phyloP scores from a whole-genome alignment of 2,888 invertebrate species.

The Chouioia cunea region DNA sequence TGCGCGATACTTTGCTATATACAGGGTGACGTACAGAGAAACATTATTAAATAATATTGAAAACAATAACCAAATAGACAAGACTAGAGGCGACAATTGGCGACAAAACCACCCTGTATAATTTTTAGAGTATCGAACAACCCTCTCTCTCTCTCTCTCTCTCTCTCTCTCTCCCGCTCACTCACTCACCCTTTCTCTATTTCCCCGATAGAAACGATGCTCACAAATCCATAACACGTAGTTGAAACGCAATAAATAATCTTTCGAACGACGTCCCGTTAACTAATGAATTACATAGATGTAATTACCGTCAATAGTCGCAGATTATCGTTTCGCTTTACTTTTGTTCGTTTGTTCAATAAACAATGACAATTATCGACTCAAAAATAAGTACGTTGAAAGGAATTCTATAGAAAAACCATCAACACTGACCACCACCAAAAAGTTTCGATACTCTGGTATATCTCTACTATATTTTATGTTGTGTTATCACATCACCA shows the following conservation, averaged over 20 bases:
- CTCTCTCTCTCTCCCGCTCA: too few species aligned
- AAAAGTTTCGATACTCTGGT: not conserved
- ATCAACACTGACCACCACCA: slow-evolving; percentile 53
- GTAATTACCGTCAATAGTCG: slow-evolving; percentile 21
- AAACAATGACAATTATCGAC: slow-evolving; percentile 3
- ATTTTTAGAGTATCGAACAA: not conserved
- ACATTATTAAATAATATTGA: not conserved
- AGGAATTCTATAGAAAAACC: not conserved
- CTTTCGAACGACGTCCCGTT: too few species aligned
- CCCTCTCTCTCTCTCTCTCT: too few species aligned
- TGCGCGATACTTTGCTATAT: slow-evolving; percentile 46
- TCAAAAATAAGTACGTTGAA: not conserved
- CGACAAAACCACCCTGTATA: slow-evolving; percentile 44
- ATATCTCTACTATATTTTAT: too few species aligned
- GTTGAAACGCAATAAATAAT: slow-evolving; percentile 24
- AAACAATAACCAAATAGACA: not conserved
- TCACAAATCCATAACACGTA: slow-evolving; percentile 69
- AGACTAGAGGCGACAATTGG: not conserved
- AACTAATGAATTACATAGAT: not conserved
- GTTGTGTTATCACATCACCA: too few species aligned
- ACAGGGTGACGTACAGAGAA: slow-evolving; percentile 38
- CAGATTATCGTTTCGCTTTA: slow-evolving; percentile 27
- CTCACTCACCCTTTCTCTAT: too few species aligned
- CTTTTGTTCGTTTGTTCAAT: not conserved
- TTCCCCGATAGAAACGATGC: slow-evolving; percentile 54